These are phyloP conservation scores for Zaprionus nigranus DNA, from an alignment of 1,140 invertebrate genomes.

Conservation along the genomic window DNA sequence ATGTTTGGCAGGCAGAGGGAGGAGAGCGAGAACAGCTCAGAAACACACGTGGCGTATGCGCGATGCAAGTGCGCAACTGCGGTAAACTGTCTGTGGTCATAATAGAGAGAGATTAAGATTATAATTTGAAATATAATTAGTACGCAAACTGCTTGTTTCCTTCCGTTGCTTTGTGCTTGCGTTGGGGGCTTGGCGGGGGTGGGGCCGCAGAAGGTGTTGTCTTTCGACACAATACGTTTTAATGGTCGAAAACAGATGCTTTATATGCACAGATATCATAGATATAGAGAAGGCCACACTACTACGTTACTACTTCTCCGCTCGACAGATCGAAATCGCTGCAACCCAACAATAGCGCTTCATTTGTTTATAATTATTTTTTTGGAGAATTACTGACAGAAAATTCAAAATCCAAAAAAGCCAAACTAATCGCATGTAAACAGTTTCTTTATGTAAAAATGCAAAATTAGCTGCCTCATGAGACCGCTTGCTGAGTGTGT, in stretches of 20 bases:
- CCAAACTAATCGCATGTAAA: conserved; percentile 53
- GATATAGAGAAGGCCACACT: conserved; percentile 56
- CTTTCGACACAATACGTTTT: conserved; percentile 48
- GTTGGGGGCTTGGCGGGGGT: neutral
- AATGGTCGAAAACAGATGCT: conserved; percentile 52
- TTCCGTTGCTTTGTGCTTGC: conserved; percentile 44
- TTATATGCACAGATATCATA: conserved; percentile 49
- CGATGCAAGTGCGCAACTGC: conserved; percentile 52
- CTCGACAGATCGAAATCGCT: neutral
- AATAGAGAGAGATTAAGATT: conserved; percentile 17
- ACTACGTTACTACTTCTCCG: neutral
- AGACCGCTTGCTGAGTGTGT: neutral
- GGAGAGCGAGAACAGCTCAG: neutral
- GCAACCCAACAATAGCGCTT: conserved; percentile 61
- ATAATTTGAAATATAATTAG: conserved; percentile 52
- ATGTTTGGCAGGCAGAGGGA: conserved; percentile 43
- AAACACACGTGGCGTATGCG: conserved; percentile 66
- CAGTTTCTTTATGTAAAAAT: conserved; percentile 63
- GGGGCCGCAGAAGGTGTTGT: neutral
- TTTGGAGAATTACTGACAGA: conserved; percentile 47
- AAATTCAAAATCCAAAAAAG: conserved; percentile 18
- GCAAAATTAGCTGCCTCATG: conserved; percentile 51
- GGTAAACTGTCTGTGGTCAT: conserved; percentile 15
- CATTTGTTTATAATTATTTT: conserved; percentile 62
- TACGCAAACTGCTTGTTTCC: conserved; percentile 55